Evolutionary conservation across 2,888 invertebrate species (phyloP).

Genomic region (Oegoconia quadripuncta): DNA sequence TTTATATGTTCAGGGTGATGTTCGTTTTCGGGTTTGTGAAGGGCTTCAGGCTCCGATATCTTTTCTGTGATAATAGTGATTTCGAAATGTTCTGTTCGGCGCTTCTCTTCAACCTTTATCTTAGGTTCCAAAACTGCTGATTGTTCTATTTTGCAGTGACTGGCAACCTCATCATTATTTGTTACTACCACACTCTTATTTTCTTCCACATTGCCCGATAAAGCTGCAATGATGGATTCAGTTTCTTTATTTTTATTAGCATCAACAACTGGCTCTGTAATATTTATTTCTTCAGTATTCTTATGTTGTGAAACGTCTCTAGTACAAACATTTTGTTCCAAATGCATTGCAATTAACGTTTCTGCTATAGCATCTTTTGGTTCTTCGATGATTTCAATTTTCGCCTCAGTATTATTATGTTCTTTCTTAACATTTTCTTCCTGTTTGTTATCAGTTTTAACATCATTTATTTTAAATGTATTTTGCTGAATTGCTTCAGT

Average conservation of each 20-base stretch:
- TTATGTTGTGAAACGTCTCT: neutral
- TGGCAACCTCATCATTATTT: neutral
- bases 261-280: too few relatives aligned
- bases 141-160: too few relatives aligned
- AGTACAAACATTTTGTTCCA: neutral
- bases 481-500: neutral
- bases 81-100: conserved; percentile 38
- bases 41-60: conserved; percentile 3
- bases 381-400: conserved; percentile 8
- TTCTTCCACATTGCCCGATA: too few relatives aligned
- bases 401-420: neutral
- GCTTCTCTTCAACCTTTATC: conserved; percentile 21
- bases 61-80: conserved; percentile 57
- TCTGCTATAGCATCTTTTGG: conserved; percentile 6
- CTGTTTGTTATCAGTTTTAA: neutral
- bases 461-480: neutral
- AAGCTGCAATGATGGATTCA: too few relatives aligned
- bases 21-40: conserved; percentile 12
- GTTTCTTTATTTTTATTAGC: too few relatives aligned
- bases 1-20: too few relatives aligned
- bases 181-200: too few relatives aligned
- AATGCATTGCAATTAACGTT: conserved; percentile 12
- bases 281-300: neutral
- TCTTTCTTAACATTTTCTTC: conserved; percentile 6
- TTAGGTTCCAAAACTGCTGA: too few relatives aligned